Base-by-base conservation (phyloP, 2,113 vertebrate genomes). In the Nyctereutes procyonoides region DNA sequence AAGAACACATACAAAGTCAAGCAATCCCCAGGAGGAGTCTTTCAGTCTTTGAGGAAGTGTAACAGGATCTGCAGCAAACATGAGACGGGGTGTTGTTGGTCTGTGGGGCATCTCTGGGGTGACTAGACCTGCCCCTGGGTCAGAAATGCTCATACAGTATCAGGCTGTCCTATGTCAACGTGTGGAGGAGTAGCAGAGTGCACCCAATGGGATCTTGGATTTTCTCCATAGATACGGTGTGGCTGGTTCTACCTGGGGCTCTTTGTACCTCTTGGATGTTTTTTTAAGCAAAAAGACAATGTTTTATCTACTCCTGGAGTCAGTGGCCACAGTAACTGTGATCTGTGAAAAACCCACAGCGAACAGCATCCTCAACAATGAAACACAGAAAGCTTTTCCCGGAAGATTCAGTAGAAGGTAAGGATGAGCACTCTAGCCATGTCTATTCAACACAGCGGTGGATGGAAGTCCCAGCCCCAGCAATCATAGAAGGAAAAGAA, bases 111-210 rank as follows among this genome's bases (percentile, higher is more conserved):
- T 38, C n/a, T 43, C n/a, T 24, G 15, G 53, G 60, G 51, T 26
- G 10, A 28, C 0, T 0, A 8, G 58, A 35, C 20, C 28, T 58
- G 51, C 0, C 1, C 14, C 32, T 2, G 1, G 55, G 15, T 15
- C 15, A 67, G 60, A 35, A 9, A 15, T 5, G 2, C 38, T 53
- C 22, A 11, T 1, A n/a, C 6, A 14, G n/a, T n/a, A 13, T 32
- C 6, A 1, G 7, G 32, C 15, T 28, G 14, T 5, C 2, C 0
- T 19, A 0, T 2, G 3, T 55, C 14, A 11, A 17, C 0, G 12
- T 16, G 58, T 0, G 11, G 32, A 56, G 7, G 63, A 32, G 14
- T 2, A 53, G 22, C 35, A 32, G 15, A 11, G 1, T 2, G 20
- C 2, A 0, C 17, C 9, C 9, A 4, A 0, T 3, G 15, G 10